A percentile compares a stretch with the other conserved stretches of the same genome.
Conservation (phyloP, 2,888 invertebrate genomes). For the Xestia sexstrigata region DNA sequence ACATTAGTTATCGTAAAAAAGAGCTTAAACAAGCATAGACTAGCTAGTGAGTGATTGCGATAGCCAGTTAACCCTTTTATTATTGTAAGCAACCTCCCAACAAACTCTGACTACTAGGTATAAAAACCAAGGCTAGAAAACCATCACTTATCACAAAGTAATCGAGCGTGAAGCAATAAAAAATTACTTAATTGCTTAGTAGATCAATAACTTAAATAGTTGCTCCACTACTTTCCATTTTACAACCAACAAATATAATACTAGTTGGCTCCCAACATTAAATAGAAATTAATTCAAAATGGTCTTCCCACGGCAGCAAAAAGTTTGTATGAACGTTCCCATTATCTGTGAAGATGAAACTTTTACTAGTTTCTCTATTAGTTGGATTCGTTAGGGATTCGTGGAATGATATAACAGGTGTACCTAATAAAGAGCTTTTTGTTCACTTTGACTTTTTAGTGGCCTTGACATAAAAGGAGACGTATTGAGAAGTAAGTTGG, state of each 20-base stretch:
- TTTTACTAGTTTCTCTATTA: constrained; percentile 64
- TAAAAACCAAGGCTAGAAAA: constrained; percentile 2
- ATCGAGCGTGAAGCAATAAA: constrained; percentile 52
- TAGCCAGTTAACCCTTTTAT: not conserved
- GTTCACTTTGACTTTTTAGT: not conserved
- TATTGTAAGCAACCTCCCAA: not conserved
- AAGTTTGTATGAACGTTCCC: constrained; percentile 50
- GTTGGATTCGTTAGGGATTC: constrained; percentile 49
- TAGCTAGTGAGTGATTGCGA: not conserved
- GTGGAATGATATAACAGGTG: constrained; percentile 38
- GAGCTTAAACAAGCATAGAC: not conserved
- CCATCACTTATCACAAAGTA: constrained; percentile 26
- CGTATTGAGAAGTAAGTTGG: not conserved
- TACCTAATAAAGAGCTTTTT: constrained; percentile 13
- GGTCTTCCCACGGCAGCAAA: constrained; percentile 67
- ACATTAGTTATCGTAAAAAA: too few species aligned
- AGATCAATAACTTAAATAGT: constrained; percentile 57
- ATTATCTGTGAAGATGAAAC: constrained; percentile 52
- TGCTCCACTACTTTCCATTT: constrained; percentile 78
- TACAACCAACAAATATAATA: constrained; percentile 75
- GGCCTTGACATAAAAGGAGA: not conserved
- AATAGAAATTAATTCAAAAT: constrained; percentile 66
- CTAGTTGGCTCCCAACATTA: constrained; percentile 75
- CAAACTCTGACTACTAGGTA: constrained; percentile 17
- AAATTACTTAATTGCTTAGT: constrained; percentile 53